Evolutionary conservation across 2,113 vertebrate genomes (phyloP), one percentile per base, ranked within the genome.

Genomic region (Cranoglanis bouderius): DNA sequence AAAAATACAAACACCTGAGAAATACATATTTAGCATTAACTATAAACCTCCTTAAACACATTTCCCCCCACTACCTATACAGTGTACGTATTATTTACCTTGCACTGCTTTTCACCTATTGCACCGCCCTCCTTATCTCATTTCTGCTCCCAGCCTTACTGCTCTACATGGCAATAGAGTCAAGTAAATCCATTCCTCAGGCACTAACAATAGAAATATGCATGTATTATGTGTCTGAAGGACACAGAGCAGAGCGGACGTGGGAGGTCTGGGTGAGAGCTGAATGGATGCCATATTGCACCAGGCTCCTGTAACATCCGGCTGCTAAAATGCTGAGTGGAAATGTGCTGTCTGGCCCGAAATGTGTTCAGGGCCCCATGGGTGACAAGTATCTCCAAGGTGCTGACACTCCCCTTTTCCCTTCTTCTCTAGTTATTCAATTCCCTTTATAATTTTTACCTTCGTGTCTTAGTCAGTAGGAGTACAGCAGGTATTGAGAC

Each of bases 271-370:
- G 63, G 80, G 51, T 80, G 67, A 80, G 72, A 78, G 80, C 72
- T 86, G 80, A 83, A 84, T 55, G 53, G 40, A 88, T 92, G 92
- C 94, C 93, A 94, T 94, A 94, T 94, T 93, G 93, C 93, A 91
- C 91, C 67, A 92, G 90, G 94, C 94, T 94, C 74, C 93, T 95
- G 94, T 95, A 94, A 93, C 91, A 90, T 92, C 89, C 55, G 92
- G 91, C 43, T 88, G 87, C 85, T 92, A 91, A 94, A 95, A 88
- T 94, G 95, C 94, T 95, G 94, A 95, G 92, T 94, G 93, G 92
- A 94, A 93, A 93, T 90, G 88, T 92, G 91, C 92, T 89, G 78
- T 92, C 92, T 72, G 90, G 92, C 88, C 92, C 89, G 92, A 94
- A 94, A 92, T 91, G 89, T 92, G 92, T 92, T 91, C 90, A 85